phyloP scores from a whole-genome alignment of 1,140 invertebrate species.

The Drosophila nigromelanica region DNA sequence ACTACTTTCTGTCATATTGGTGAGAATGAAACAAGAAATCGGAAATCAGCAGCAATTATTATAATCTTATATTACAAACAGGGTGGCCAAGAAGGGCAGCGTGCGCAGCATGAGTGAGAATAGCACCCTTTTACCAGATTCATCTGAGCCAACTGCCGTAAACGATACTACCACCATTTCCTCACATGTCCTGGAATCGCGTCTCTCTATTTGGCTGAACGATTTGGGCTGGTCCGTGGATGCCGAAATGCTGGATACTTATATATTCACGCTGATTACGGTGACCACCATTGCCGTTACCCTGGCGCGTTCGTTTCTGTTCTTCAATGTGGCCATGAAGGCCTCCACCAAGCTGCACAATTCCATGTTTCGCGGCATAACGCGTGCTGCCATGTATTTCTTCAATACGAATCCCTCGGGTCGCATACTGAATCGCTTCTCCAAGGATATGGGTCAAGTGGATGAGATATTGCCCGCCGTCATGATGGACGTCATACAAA shows the following conservation, averaged over 20 bases:
- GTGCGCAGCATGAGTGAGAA: conserved; percentile 11
- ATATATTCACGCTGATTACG: conserved; percentile 86
- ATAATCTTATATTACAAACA: conserved; percentile 79
- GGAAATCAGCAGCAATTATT: background rate
- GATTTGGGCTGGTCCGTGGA: conserved; percentile 62
- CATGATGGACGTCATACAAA: conserved; percentile 91
- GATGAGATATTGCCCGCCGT: conserved; percentile 93
- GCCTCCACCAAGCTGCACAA: conserved; percentile 91
- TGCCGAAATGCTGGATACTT: conserved; percentile 75
- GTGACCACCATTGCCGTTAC: conserved; percentile 86
- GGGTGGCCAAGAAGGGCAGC: conserved; percentile 83
- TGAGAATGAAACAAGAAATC: conserved; percentile 12
- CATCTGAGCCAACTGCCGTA: background rate
- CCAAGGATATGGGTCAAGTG: conserved; percentile 93
- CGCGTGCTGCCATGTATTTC: conserved; percentile 91
- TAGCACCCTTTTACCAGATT: background rate
- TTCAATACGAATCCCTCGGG: conserved; percentile 92
- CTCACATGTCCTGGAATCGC: conserved; percentile 45
- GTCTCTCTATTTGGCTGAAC: conserved; percentile 40
- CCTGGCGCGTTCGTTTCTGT: conserved; percentile 86
- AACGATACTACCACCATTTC: conserved; percentile 21
- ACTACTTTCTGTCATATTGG: conserved; percentile 89
- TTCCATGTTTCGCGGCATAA: conserved; percentile 90
- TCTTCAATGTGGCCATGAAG: conserved; percentile 89
- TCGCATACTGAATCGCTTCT: conserved; percentile 91